These are phyloP conservation scores for Ecliptopera silaceata DNA, from an alignment of 2,888 invertebrate species.

Conservation along the genomic window DNA sequence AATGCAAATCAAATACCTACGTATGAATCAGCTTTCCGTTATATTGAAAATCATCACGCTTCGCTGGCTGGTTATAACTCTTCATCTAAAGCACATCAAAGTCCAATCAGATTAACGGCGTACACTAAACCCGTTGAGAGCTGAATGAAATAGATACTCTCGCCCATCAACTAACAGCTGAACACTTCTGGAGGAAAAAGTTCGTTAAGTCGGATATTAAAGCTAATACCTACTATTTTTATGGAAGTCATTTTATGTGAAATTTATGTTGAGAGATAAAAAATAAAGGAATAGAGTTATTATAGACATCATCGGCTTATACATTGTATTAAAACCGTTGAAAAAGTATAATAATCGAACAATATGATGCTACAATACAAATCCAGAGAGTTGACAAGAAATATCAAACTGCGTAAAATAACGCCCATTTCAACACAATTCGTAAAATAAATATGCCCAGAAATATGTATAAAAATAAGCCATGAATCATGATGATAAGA, in stretches of 20 bases:
- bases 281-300: not conserved
- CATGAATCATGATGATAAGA: constrained; percentile 13
- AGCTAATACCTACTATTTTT: constrained; percentile 3
- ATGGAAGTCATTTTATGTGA: constrained; percentile 2
- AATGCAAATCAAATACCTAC: not conserved
- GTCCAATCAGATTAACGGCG: constrained; percentile 16
- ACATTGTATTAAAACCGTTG: not conserved
- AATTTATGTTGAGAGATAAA: constrained; percentile 7
- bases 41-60: constrained; percentile 1
- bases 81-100: constrained; percentile 14
- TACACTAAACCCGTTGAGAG: constrained; percentile 13
- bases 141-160: constrained; percentile 15
- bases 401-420: not conserved
- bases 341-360: not conserved
- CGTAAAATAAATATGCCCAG: not conserved
- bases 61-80: constrained; percentile 4
- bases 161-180: constrained; percentile 12
- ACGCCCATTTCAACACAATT: not conserved
- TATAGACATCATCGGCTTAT: not conserved
- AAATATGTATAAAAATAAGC: constrained; percentile 6
- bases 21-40: not conserved
- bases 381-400: no score
- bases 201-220: constrained; percentile 12
- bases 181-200: constrained; percentile 6
- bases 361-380: no score